Evolutionary conservation across 2,113 vertebrate genomes (phyloP), one percentile per base, ranked within the genome.

Genomic region (Gallinago media): DNA sequence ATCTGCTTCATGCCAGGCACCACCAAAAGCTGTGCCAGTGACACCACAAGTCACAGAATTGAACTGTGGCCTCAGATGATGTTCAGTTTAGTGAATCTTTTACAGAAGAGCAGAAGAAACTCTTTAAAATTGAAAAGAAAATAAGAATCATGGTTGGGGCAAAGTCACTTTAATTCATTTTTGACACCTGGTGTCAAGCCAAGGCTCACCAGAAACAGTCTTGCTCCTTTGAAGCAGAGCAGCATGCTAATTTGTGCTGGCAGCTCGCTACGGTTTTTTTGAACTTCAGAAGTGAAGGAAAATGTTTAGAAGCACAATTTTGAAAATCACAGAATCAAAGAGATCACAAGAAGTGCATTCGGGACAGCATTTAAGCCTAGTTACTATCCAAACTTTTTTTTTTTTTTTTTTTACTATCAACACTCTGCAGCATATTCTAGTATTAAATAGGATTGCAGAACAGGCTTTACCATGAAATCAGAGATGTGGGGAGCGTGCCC

Each of bases 391-490:
- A 85, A 72, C 11, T 38, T 65, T 65, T 58, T 56, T 62, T 54
- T 42, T 46, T 73, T n/a, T n/a, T 63, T 79, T 81, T 61, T 13
- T 40, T 12, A 59, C 67, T 84, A 78, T 90, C 90, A 68, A 46
- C 42, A 31, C 26, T 67, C 32, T 12, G 27, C 66, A 85, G 73
- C 1, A 20, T 22, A 89, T 46, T 76, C 71, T 38, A 82, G 50
- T 52, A 88, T 66, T 59, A 88, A 89, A 78, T 7, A 10, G 50
- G 70, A 91, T 50, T 73, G 89, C 65, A 81, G 83, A 92, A 84
- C 67, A 92, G 92, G 77, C 95, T 96, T 70, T 77, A 71, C 83
- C 80, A 14, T 68, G 90, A 85, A 96, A 94, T 67, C 46, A 62
- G 83, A 88, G 79, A 75, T 89, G 63, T 50, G 47, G 63, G 46